A percentile compares a stretch with the other conserved stretches of the same genome.
These are phyloP conservation scores for Nerophis lumbriciformis DNA, from an alignment of 2,113 vertebrate species.

Conservation along the genomic window DNA sequence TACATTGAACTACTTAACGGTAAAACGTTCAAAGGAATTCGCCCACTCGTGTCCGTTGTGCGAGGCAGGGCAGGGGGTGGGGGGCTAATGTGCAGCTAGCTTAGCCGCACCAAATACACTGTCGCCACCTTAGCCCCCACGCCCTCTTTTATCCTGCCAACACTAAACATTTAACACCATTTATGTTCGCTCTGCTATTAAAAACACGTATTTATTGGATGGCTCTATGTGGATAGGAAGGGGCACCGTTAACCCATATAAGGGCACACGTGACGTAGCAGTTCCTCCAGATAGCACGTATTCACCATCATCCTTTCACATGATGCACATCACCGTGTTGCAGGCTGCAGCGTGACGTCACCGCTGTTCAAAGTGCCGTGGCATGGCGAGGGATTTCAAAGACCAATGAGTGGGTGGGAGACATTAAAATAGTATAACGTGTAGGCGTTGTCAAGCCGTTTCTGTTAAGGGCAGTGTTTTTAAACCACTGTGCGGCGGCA, in stretches of 20 bases:
- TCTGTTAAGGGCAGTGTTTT: not conserved
- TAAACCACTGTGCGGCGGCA: not conserved
- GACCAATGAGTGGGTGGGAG: not conserved
- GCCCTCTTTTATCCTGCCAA: not conserved
- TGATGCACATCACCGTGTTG: slow-evolving; percentile 1
- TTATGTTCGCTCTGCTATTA: not conserved
- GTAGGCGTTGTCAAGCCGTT: not conserved
- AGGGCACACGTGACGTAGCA: not conserved
- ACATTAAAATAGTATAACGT: slow-evolving; percentile 3
- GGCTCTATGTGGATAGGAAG: not conserved
- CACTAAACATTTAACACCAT: not conserved
- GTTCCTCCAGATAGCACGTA: not conserved
- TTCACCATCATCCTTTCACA: not conserved
- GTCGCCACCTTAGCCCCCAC: slow-evolving; percentile 3
- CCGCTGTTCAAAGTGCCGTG: not conserved
- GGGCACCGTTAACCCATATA: not conserved
- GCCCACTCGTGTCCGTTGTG: not conserved
- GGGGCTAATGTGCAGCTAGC: slow-evolving; percentile 9
- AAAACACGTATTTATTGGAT: not conserved
- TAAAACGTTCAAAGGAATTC: not conserved
- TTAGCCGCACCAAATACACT: slow-evolving; percentile 1
- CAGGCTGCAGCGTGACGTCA: too few relatives aligned
- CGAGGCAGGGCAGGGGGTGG: not conserved
- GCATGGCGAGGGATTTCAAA: slow-evolving; percentile 1
- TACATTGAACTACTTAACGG: not conserved